Evolutionary conservation across 1,140 invertebrate species (phyloP).

Genomic region (Drosophila obscura): DNA sequence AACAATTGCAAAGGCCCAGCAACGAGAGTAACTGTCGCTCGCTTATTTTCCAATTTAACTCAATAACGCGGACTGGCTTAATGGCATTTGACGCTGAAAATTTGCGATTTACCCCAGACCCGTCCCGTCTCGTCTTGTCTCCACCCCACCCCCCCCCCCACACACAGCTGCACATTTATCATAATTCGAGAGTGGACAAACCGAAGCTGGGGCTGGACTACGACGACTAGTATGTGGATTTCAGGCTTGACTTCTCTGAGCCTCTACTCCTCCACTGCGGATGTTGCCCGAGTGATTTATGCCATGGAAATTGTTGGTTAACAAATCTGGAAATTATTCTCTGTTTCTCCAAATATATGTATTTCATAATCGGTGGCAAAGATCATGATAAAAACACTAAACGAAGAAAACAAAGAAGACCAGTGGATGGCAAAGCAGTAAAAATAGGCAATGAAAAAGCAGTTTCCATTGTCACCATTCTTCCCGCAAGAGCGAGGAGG

Average conservation of each 20-base stretch:
- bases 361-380: neutral
- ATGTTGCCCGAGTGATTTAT: conserved; percentile 58
- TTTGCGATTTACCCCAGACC: conserved; percentile 68
- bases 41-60: conserved; percentile 83
- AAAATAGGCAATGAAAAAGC: conserved; percentile 1
- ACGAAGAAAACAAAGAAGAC: too few relatives aligned
- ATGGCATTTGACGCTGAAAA: conserved; percentile 79
- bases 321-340: conserved; percentile 12
- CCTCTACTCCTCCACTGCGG: conserved; percentile 43
- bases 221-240: too few relatives aligned
- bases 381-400: neutral
- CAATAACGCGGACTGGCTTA: conserved; percentile 77
- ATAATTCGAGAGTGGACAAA: conserved; percentile 47
- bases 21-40: conserved; percentile 64
- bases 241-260: neutral
- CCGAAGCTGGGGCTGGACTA: conserved; percentile 23
- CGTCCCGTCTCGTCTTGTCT: neutral
- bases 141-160: neutral
- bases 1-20: conserved; percentile 62
- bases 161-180: conserved; percentile 46
- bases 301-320: conserved; percentile 38
- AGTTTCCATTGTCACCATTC: conserved; percentile 19
- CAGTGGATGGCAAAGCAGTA: too few relatives aligned
- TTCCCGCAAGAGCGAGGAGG: neutral
- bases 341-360: conserved; percentile 9